Percentiles rank a stretch among this genome's conserved stretches.
Conservation (phyloP, 2,888 invertebrate species). For the Polydesmus complanatus region DNA sequence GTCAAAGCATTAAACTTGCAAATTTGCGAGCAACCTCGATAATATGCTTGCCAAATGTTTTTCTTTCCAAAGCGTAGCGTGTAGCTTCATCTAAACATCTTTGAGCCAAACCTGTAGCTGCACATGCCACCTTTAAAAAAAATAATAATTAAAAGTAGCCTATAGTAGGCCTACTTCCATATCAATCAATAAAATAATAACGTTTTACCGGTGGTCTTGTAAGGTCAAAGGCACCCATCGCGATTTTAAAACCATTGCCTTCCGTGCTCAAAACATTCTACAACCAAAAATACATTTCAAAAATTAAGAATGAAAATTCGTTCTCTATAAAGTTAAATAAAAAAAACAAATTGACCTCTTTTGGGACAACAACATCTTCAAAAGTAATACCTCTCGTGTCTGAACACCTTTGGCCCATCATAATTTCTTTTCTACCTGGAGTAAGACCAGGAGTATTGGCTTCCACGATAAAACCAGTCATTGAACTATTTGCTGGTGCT, state of each 20-base stretch:
- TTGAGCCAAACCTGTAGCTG: slow-evolving; percentile 79
- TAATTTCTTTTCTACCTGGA: slow-evolving; percentile 84
- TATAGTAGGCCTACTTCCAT: neutral
- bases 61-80: slow-evolving; percentile 80
- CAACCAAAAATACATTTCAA: slow-evolving; percentile 17
- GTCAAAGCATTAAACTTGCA: slow-evolving; percentile 13
- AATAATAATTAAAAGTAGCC: neutral
- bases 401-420: slow-evolving; percentile 93
- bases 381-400: slow-evolving; percentile 88
- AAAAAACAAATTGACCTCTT: no score
- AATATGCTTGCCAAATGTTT: slow-evolving; percentile 70
- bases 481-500: slow-evolving; percentile 75
- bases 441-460: slow-evolving; percentile 71
- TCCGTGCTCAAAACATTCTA: slow-evolving; percentile 71
- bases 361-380: slow-evolving; percentile 85
- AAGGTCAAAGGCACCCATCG: slow-evolving; percentile 91
- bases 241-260: slow-evolving; percentile 90
- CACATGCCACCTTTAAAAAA: slow-evolving; percentile 58
- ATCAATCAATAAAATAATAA: neutral
- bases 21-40: no score
- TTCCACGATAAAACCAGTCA: slow-evolving; percentile 94
- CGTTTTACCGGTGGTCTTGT: slow-evolving; percentile 53
- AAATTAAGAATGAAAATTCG: slow-evolving; percentile 1
- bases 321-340: neutral
- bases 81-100: slow-evolving; percentile 84